phyloP scores from a whole-genome alignment of 2,113 vertebrate species.

The Athene cunicularia region DNA sequence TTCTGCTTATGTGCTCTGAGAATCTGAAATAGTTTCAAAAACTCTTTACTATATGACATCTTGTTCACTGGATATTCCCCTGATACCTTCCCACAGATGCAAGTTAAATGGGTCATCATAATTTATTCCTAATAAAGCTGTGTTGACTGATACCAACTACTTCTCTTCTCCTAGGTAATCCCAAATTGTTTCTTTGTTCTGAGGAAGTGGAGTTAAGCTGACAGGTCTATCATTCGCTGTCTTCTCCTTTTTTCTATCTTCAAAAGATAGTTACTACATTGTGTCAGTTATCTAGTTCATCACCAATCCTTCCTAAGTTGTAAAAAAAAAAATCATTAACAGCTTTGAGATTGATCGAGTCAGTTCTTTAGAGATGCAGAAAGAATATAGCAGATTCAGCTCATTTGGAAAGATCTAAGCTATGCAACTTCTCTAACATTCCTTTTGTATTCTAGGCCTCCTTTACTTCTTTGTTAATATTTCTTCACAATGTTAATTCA shows the following conservation, averaged over 20 bases:
- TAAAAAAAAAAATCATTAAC: background rate
- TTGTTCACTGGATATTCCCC: background rate
- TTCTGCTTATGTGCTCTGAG: background rate
- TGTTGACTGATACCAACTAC: background rate
- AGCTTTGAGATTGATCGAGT: conserved; percentile 15
- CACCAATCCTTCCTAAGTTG: background rate
- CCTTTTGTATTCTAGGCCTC: background rate
- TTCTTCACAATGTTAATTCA: background rate
- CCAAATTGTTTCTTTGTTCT: conserved; percentile 12
- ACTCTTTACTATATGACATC: background rate
- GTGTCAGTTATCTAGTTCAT: background rate
- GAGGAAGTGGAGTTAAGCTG: background rate
- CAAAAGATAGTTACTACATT: background rate
- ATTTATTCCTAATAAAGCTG: background rate
- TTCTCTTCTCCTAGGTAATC: background rate
- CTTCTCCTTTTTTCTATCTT: background rate
- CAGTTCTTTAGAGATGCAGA: background rate
- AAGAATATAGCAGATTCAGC: background rate
- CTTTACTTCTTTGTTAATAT: background rate
- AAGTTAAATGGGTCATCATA: background rate
- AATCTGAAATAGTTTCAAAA: background rate
- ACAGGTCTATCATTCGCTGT: background rate
- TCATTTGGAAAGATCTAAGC: background rate
- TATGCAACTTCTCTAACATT: background rate
- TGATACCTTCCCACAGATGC: background rate